Conservation (phyloP, 2,888 invertebrate species). For the Chironomus tentans region DNA sequence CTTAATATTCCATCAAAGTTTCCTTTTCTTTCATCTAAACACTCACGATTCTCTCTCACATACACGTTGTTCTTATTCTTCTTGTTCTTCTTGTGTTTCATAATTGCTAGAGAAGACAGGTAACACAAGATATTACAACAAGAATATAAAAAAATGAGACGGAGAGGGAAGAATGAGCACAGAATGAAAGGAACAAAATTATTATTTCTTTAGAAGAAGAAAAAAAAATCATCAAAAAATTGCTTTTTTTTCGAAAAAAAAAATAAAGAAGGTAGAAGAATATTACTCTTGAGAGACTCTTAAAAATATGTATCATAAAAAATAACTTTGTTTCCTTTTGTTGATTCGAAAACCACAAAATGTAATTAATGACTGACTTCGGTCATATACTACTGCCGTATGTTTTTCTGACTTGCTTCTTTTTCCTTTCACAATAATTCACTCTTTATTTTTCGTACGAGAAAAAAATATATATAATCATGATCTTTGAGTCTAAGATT, state of each 20-base stretch:
- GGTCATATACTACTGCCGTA: background rate
- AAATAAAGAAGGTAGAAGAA: background rate
- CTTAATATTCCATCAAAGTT: too few species aligned
- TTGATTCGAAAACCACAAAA: constrained; percentile 21
- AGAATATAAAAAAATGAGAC: background rate
- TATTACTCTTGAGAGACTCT: background rate
- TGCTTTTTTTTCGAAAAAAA: background rate
- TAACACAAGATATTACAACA: constrained; percentile 7
- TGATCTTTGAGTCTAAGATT: too few species aligned
- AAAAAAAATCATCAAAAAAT: too few species aligned
- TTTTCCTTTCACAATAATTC: background rate
- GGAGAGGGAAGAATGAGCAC: too few species aligned
- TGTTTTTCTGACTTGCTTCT: background rate
- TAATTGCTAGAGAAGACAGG: constrained; percentile 13
- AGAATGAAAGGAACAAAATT: too few species aligned
- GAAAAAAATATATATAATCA: too few species aligned
- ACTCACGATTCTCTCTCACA: too few species aligned
- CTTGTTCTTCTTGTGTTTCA: background rate
- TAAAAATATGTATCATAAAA: constrained; percentile 4
- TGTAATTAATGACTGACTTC: constrained; percentile 19
- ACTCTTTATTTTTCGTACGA: too few species aligned
- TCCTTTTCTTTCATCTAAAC: too few species aligned
- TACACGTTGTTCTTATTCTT: background rate
- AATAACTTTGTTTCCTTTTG: constrained; percentile 19
- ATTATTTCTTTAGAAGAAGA: too few species aligned